Base-by-base conservation (phyloP, 2,888 invertebrate species). In the Parochlus steinenii region DNA sequence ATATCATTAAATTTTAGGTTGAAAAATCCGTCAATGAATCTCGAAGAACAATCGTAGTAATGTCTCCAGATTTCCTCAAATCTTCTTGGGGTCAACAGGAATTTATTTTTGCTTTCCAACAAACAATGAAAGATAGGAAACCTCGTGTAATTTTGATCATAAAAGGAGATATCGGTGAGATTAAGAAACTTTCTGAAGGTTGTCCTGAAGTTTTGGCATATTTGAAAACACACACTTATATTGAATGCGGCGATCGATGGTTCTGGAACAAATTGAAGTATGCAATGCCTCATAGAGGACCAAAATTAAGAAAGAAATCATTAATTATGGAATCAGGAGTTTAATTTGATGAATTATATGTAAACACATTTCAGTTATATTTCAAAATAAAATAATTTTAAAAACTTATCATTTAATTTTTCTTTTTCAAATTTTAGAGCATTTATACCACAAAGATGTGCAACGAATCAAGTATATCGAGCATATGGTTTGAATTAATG, bases 201-300 rank as follows among this genome's bases (percentile, higher is more conserved):
- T n/a, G n/a, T n/a, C 62, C 69, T 1, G 77, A 77, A 45, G 61
- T 81, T 30, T 67, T 72, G 48, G 65, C 72, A 1, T 82, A 82
- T 51, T 56, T 85, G 5, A 65, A 65, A 40, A 74, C 69, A 54
- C 81, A 81, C 51, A 85, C 83, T 1, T 85, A 83, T 49, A 64
- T 85, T 19, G 72, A 75, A 47, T 81, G 80, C 77, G 79, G 72
- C 8, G 81, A 83, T n/a, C n/a, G n/a, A n/a, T n/a, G n/a, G n/a
- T n/a, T n/a, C n/a, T n/a, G n/a, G n/a, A n/a, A n/a, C n/a, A n/a
- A n/a, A n/a, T n/a, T n/a, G n/a, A n/a, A n/a, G n/a, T n/a, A n/a
- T n/a, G n/a, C n/a, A n/a, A n/a, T n/a, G n/a, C n/a, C n/a, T n/a
- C n/a, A n/a, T n/a, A n/a, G n/a, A n/a, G n/a, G n/a, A n/a, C n/a